A percentile compares a stretch with the other conserved stretches of the same genome.
Conservation (phyloP, 2,797 vertebrate species). For the Pseudochirops cupreus region DNA sequence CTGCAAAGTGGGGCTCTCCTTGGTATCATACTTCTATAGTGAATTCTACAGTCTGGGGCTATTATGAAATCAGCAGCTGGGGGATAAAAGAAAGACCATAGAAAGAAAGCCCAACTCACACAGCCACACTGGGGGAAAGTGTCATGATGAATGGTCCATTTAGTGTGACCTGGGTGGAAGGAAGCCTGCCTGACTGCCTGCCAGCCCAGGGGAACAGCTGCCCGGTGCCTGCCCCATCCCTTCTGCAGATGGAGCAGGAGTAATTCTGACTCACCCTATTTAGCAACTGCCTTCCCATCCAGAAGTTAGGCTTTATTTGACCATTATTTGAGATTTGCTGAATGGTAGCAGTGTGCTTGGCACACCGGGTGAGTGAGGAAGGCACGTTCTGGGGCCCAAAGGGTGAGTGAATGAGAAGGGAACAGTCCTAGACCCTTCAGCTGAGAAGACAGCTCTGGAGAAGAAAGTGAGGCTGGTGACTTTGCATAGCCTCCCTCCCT, state of each 20-base stretch:
- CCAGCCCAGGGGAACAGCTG: slow-evolving; percentile 67
- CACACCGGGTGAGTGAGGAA: slow-evolving; percentile 42
- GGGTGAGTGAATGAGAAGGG: not conserved
- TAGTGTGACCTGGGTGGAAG: slow-evolving; percentile 16
- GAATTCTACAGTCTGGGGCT: not conserved
- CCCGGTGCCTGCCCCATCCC: slow-evolving; percentile 59
- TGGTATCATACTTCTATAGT: not conserved
- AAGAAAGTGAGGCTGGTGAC: too few species aligned
- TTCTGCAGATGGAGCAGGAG: slow-evolving; percentile 69
- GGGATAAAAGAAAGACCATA: slow-evolving; percentile 53
- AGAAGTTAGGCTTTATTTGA: slow-evolving; percentile 48
- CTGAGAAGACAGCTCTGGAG: not conserved
- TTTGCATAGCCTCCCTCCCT: too few species aligned
- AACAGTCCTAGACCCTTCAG: not conserved
- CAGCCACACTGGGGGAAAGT: slow-evolving; percentile 60
- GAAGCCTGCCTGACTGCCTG: not conserved
- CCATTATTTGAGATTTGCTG: slow-evolving; percentile 59
- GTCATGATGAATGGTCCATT: slow-evolving; percentile 30
- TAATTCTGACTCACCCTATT: slow-evolving; percentile 53
- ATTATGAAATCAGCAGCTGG: slow-evolving; percentile 54
- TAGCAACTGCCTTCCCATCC: slow-evolving; percentile 28
- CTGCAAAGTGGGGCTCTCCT: not conserved
- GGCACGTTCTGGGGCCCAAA: not conserved
- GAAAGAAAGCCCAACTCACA: slow-evolving; percentile 19
- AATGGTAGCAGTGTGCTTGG: slow-evolving; percentile 47